Conservation (phyloP, 1,140 invertebrate genomes). For the Babylonia areolata region DNA sequence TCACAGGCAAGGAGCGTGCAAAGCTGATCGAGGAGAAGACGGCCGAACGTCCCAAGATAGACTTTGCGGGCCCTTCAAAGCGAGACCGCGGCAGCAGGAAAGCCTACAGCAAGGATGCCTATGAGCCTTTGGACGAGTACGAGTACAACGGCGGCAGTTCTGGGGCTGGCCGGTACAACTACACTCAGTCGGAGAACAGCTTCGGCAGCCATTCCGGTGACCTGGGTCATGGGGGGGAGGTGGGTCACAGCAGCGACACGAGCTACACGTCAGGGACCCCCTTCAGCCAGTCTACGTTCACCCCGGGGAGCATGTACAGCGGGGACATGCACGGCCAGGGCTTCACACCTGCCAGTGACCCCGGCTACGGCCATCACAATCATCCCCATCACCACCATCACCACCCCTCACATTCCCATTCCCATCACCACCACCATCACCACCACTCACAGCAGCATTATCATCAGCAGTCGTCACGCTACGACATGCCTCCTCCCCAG, state of each 20-base stretch:
- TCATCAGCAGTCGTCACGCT: conserved; percentile 20
- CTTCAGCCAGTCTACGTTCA: conserved; percentile 38
- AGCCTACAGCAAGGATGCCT: conserved; percentile 46
- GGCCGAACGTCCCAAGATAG: conserved; percentile 76
- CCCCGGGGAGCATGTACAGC: conserved; percentile 35
- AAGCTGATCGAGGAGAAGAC: conserved; percentile 83
- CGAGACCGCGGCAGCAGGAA: conserved; percentile 50
- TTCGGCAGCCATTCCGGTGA: conserved; percentile 40
- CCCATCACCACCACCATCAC: conserved; percentile 17
- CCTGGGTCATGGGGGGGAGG: conserved; percentile 31
- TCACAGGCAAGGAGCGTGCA: conserved; percentile 70
- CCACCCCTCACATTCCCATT: conserved; percentile 22
- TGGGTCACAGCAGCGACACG: conserved; percentile 35
- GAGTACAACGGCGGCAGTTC: conserved; percentile 16
- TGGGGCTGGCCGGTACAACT: conserved; percentile 4
- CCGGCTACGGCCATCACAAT: conserved; percentile 26
- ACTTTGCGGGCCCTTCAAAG: conserved; percentile 41
- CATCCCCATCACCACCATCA: conserved; percentile 31
- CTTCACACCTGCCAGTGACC: conserved; percentile 38
- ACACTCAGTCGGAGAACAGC: conserved; percentile 40
- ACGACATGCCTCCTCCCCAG: conserved; percentile 36
- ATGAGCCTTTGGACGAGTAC: conserved; percentile 54
- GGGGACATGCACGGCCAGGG: conserved; percentile 39
- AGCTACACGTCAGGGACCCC: conserved; percentile 36
- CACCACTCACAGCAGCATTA: conserved; percentile 17